Percentiles rank a stretch among this genome's conserved stretches.
Conservation (phyloP, 1,140 invertebrate genomes). For the Drepana arcuata region DNA sequence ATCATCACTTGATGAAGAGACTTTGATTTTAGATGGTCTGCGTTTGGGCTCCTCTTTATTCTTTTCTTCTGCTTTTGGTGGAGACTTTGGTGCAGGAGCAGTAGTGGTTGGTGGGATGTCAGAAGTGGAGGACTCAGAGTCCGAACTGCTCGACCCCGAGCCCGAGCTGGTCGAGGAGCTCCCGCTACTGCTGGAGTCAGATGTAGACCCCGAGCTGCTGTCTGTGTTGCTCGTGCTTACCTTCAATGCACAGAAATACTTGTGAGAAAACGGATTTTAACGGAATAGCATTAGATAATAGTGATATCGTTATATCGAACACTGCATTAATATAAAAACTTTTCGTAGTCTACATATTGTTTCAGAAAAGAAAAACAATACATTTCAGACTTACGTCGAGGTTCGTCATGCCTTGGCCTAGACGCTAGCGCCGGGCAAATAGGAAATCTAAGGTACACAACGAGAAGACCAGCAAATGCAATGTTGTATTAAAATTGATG, state of each 20-base stretch:
- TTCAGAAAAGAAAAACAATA: too few species aligned
- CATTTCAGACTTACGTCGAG: constrained; percentile 20
- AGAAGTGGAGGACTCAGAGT: constrained; percentile 70
- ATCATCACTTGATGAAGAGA: constrained; percentile 63
- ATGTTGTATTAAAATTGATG: too few species aligned
- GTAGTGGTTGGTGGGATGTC: constrained; percentile 29
- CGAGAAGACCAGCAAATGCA: too few species aligned
- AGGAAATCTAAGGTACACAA: too few species aligned
- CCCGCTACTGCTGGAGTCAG: constrained; percentile 79
- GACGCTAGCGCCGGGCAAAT: too few species aligned
- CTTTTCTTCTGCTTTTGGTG: constrained; percentile 63
- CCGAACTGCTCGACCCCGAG: constrained; percentile 79
- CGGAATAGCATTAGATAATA: too few species aligned
- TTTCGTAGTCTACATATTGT: too few species aligned
- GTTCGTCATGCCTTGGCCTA: constrained; percentile 30
- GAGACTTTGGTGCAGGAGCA: constrained; percentile 27
- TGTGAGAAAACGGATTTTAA: not conserved
- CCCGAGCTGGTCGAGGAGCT: constrained; percentile 80
- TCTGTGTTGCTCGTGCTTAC: constrained; percentile 74
- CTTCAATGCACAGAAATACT: constrained; percentile 36
- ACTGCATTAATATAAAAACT: too few species aligned
- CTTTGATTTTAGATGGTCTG: constrained; percentile 40
- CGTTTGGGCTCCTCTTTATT: constrained; percentile 65
- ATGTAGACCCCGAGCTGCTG: constrained; percentile 76
- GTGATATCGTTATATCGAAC: too few species aligned